Evolutionary conservation across 2,797 vertebrate genomes (phyloP).

Genomic region (Spheniscus humboldti): DNA sequence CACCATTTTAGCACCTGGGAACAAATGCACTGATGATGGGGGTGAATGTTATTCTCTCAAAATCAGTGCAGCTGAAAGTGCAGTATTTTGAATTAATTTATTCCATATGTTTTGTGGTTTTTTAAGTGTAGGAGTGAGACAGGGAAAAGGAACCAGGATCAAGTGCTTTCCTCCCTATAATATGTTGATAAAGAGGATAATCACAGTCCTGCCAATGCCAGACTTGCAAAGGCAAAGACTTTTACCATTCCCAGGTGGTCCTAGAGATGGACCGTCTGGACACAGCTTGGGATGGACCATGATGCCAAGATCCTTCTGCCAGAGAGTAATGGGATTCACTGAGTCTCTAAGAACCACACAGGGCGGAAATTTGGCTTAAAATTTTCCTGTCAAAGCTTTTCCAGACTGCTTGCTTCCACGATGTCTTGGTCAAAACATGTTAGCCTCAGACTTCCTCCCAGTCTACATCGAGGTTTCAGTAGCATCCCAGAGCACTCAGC

Average conservation of each 20-base stretch:
- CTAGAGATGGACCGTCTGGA: background rate
- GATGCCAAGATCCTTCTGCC: conserved; percentile 18
- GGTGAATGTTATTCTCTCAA: background rate
- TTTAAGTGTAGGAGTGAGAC: background rate
- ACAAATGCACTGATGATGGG: background rate
- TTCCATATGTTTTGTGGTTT: background rate
- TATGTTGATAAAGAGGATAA: background rate
- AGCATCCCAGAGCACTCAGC: background rate
- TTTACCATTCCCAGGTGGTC: background rate
- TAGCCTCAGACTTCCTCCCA: background rate
- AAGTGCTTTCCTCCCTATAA: background rate
- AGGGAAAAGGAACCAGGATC: background rate
- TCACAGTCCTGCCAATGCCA: background rate
- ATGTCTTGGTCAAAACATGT: background rate
- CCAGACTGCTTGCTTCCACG: background rate
- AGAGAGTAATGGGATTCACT: conserved; percentile 29
- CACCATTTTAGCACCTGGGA: background rate
- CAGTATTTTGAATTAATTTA: background rate
- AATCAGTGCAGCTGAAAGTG: background rate
- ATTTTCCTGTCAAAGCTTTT: background rate
- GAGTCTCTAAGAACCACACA: background rate
- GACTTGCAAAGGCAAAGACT: background rate
- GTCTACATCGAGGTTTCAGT: background rate
- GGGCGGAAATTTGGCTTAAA: background rate
- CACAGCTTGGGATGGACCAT: background rate